Evolutionary conservation across 1,140 invertebrate species (phyloP).

Genomic region (Magallana angulata): DNA sequence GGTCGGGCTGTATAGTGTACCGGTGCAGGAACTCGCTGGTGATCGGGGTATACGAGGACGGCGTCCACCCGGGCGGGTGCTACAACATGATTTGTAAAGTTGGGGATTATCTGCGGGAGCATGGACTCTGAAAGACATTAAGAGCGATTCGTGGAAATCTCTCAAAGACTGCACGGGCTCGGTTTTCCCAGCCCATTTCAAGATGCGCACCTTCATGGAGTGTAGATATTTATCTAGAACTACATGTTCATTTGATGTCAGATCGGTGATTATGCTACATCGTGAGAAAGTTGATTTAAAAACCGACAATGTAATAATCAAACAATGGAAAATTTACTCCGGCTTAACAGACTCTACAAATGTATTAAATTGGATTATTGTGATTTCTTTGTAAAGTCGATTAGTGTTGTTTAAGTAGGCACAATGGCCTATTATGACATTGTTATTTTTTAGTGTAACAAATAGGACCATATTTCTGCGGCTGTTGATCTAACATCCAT

Average conservation of each 20-base stretch:
- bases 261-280: not conserved
- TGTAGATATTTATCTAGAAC: too few relatives aligned
- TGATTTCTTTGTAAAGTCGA: constrained; percentile 22
- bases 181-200: too few relatives aligned
- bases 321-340: not conserved
- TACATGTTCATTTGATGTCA: too few relatives aligned
- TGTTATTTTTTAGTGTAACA: constrained; percentile 25
- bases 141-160: too few relatives aligned
- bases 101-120: constrained; percentile 68
- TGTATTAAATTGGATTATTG: constrained; percentile 11
- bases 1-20: constrained; percentile 67
- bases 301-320: not conserved
- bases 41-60: constrained; percentile 68
- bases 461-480: not conserved
- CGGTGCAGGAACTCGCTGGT: constrained; percentile 64
- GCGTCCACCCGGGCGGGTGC: constrained; percentile 66
- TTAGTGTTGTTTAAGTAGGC: not conserved
- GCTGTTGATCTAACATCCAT: not conserved
- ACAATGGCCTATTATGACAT: not conserved
- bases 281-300: constrained; percentile 20
- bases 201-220: too few relatives aligned
- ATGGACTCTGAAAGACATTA: constrained; percentile 58
- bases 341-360: not conserved
- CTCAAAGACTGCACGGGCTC: too few relatives aligned
- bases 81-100: constrained; percentile 65